phyloP scores from a whole-genome alignment of 2,888 invertebrate genomes.

The Oxycera nigricornis region DNA sequence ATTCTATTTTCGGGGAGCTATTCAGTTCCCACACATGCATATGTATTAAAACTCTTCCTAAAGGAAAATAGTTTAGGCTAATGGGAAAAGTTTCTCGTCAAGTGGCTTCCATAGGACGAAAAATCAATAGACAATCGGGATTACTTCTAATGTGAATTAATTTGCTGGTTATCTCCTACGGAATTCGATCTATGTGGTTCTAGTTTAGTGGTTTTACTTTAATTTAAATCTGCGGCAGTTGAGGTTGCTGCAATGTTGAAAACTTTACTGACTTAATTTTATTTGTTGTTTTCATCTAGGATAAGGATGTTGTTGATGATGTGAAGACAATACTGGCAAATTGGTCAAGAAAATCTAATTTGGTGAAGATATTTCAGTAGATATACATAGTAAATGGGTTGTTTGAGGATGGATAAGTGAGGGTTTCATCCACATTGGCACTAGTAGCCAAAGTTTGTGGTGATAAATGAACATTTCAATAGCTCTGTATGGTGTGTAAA shows the following conservation, averaged over 20 bases:
- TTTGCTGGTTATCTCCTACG: constrained; percentile 42
- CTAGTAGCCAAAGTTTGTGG: no score
- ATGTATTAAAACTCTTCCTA: background rate
- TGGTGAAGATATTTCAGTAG: no score
- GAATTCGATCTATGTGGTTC: background rate
- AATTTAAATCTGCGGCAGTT: constrained; percentile 34
- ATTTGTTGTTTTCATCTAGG: constrained; percentile 36
- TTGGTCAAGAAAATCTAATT: background rate
- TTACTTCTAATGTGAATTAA: constrained; percentile 47
- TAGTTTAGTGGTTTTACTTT: constrained; percentile 21
- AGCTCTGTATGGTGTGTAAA: no score
- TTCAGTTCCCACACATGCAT: background rate
- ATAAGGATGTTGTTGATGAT: constrained; percentile 28
- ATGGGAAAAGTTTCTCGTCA: constrained; percentile 46
- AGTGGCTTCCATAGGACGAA: constrained; percentile 41
- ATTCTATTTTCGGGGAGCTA: background rate
- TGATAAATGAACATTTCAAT: no score
- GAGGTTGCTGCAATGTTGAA: constrained; percentile 40
- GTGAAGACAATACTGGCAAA: background rate
- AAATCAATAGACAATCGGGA: constrained; percentile 47
- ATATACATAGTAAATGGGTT: no score
- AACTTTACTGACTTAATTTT: constrained; percentile 46
- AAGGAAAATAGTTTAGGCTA: constrained; percentile 37
- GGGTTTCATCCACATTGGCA: no score
- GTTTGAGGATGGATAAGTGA: no score